Evolutionary conservation across 2,113 vertebrate species (phyloP).

Genomic region (Forbesichthys papilliferus): DNA sequence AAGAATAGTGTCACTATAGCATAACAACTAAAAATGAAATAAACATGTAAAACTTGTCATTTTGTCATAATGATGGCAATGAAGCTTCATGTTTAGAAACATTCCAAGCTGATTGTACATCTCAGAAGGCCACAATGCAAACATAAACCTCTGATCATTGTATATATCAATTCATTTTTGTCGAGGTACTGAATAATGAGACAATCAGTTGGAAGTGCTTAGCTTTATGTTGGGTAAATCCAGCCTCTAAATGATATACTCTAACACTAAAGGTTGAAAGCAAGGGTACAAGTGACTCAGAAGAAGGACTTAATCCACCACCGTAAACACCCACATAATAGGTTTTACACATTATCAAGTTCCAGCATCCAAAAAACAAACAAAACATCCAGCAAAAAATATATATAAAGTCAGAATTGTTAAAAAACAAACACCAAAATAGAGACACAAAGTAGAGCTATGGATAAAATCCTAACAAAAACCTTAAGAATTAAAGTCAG

Average conservation of each 20-base stretch:
- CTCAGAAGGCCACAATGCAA: no score
- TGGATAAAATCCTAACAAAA: constrained; percentile 3
- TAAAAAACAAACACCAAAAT: constrained; percentile 5
- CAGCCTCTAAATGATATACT: background rate
- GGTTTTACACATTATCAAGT: constrained; percentile 3
- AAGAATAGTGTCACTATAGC: no score
- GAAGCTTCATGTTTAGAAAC: no score
- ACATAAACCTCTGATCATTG: no score
- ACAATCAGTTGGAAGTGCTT: constrained; percentile 53
- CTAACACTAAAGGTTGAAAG: constrained; percentile 1
- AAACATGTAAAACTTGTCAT: no score
- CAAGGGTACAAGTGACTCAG: constrained; percentile 3
- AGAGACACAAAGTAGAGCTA: background rate
- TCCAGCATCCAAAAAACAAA: constrained; percentile 6
- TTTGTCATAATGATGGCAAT: no score
- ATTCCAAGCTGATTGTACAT: no score
- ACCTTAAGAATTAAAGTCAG: constrained; percentile 2
- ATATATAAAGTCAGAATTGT: background rate
- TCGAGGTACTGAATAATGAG: constrained; percentile 34
- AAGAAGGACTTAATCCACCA: constrained; percentile 9
- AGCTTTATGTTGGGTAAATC: constrained; percentile 24
- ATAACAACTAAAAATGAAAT: no score
- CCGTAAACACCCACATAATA: background rate
- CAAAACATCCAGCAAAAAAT: background rate
- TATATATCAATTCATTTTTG: background rate